Evolutionary conservation across 1,140 invertebrate genomes (phyloP).

Genomic region (Yoshiicerus persimilis): DNA sequence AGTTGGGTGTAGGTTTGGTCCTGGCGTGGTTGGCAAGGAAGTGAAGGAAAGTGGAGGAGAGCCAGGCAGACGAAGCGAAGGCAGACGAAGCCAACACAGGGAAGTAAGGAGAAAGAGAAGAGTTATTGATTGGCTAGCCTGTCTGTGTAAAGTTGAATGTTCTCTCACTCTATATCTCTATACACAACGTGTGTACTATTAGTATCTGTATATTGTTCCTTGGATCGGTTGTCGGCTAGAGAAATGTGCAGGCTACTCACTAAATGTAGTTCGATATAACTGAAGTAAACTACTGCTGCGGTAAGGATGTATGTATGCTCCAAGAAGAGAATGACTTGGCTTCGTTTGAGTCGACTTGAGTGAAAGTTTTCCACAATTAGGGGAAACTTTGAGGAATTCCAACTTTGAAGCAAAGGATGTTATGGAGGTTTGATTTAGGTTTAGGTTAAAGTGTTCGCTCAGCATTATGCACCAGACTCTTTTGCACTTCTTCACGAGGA

Average conservation of each 20-base stretch:
- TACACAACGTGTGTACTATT: not conserved
- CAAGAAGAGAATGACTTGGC: not conserved
- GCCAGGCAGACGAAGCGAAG: not conserved
- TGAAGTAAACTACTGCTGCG: not conserved
- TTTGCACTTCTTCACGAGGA: not conserved
- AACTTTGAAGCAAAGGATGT: not conserved
- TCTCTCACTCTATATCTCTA: not conserved
- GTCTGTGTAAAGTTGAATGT: not conserved
- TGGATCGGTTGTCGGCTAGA: not conserved
- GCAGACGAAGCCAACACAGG: not conserved
- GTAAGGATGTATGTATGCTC: not conserved
- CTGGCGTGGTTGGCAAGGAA: not conserved
- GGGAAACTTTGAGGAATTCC: constrained; percentile 16
- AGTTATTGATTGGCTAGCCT: constrained; percentile 1
- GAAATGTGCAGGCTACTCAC: not conserved
- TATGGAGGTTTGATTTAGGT: constrained; percentile 1
- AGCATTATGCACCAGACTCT: not conserved
- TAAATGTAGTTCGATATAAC: not conserved
- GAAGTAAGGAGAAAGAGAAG: not conserved
- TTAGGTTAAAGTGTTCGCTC: not conserved
- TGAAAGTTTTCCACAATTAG: constrained; percentile 13
- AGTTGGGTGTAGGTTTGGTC: not conserved
- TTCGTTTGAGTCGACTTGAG: not conserved
- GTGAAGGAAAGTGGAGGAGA: not conserved
- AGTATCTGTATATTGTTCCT: too few species aligned